These are phyloP conservation scores for Alosa alosa DNA, from an alignment of 2,113 vertebrate genomes.

Conservation along the genomic window DNA sequence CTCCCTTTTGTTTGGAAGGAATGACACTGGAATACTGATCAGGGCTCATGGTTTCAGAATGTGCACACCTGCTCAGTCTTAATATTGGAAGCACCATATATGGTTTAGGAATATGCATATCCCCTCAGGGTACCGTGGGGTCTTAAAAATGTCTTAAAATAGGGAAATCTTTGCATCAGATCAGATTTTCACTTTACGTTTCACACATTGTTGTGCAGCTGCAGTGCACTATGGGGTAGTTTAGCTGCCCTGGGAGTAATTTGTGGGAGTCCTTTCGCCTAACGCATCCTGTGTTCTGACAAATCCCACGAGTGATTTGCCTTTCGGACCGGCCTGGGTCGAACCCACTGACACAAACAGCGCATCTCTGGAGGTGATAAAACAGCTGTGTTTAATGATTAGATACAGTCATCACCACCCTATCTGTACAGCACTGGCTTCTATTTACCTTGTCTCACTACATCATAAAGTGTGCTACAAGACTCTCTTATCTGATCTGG, in stretches of 20 bases:
- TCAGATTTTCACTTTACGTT: background rate
- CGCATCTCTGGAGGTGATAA: background rate
- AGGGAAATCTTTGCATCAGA: background rate
- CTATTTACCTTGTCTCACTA: background rate
- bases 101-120: no score
- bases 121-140: background rate
- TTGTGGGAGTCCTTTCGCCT: background rate
- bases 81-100: no score
- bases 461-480: conserved; percentile 7
- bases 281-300: background rate
- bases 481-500: conserved; percentile 14
- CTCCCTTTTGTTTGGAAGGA: background rate
- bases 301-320: background rate
- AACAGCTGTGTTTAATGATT: background rate
- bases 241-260: background rate
- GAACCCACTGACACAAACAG: background rate
- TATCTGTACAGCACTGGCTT: background rate
- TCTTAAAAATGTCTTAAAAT: background rate
- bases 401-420: background rate
- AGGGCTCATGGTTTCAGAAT: background rate
- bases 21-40: background rate
- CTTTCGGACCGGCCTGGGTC: background rate
- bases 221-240: background rate
- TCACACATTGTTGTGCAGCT: background rate
- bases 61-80: background rate